A percentile compares a stretch with the other conserved stretches of the same genome.
Conservation (phyloP, 2,113 vertebrate species). For the Siphamia tubifer region DNA sequence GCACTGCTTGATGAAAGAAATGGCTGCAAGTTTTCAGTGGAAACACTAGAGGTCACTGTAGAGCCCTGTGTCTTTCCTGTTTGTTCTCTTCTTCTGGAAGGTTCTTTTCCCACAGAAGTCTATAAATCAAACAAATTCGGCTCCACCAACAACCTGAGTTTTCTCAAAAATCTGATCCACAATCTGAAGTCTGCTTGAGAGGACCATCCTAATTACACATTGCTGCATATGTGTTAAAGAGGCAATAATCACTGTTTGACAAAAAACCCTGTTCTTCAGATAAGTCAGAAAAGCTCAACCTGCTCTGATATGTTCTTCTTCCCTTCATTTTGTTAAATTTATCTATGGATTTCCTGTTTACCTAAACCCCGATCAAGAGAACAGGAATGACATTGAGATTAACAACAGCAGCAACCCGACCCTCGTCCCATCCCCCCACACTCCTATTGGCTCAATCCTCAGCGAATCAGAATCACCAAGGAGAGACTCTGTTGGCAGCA, state of each 20-base stretch:
- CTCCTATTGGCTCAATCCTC: conserved; percentile 65
- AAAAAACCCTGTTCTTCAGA: conserved; percentile 10
- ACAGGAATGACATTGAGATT: conserved; percentile 42
- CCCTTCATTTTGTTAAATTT: neutral
- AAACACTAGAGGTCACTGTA: conserved; percentile 77
- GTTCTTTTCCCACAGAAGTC: conserved; percentile 46
- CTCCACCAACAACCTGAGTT: neutral
- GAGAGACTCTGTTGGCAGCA: conserved; percentile 68
- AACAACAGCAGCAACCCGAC: conserved; percentile 52
- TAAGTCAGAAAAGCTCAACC: conserved; percentile 8
- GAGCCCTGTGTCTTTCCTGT: conserved; percentile 43
- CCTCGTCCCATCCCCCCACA: conserved; percentile 67
- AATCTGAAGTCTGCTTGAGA: neutral
- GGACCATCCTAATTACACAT: neutral
- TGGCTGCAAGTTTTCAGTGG: conserved; percentile 27
- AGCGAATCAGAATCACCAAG: conserved; percentile 67
- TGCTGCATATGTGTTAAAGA: neutral
- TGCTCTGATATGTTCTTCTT: neutral
- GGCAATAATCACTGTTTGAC: conserved; percentile 2
- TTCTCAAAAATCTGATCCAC: conserved; percentile 1
- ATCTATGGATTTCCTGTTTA: conserved; percentile 29
- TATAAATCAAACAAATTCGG: conserved; percentile 5
- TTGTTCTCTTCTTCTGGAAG: conserved; percentile 67
- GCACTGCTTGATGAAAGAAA: neutral
- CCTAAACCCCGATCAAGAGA: conserved; percentile 23